phyloP scores from a whole-genome alignment of 2,888 invertebrate genomes.

The Augochlorella aurata region DNA sequence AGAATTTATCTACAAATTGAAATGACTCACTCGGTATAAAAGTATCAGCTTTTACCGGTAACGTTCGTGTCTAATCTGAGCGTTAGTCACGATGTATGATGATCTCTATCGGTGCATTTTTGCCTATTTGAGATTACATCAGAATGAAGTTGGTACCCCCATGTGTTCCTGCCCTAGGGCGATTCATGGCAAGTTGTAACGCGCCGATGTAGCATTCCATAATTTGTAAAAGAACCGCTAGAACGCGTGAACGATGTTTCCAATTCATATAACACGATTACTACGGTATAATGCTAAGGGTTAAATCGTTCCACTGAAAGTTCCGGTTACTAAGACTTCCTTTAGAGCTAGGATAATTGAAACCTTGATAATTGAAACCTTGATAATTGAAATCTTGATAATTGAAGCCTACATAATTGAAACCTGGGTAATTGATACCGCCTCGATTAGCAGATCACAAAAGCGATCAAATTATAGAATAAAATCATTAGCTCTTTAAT shows the following conservation, averaged over 20 bases:
- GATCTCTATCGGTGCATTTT: not conserved
- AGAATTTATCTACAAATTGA: not conserved
- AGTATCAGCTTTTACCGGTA: not conserved
- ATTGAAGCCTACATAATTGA: no score
- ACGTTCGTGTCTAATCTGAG: not conserved
- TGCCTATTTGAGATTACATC: conserved; percentile 1
- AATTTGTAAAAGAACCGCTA: conserved; percentile 6
- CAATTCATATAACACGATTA: not conserved
- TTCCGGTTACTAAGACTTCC: not conserved
- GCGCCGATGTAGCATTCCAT: not conserved
- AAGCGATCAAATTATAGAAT: no score
- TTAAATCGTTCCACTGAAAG: not conserved
- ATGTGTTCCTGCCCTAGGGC: not conserved
- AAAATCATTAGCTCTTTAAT: no score
- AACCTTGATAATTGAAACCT: not conserved
- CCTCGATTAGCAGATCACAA: no score
- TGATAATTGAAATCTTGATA: not conserved
- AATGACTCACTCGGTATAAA: not conserved
- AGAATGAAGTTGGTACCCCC: not conserved
- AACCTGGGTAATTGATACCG: no score
- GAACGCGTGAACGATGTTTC: conserved; percentile 6
- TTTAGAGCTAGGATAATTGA: not conserved
- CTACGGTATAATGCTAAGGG: not conserved
- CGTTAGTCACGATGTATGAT: not conserved
- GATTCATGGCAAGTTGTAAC: not conserved